Evolutionary conservation across 1,140 invertebrate genomes (phyloP).

Genomic region (Drosophila novamexicana): DNA sequence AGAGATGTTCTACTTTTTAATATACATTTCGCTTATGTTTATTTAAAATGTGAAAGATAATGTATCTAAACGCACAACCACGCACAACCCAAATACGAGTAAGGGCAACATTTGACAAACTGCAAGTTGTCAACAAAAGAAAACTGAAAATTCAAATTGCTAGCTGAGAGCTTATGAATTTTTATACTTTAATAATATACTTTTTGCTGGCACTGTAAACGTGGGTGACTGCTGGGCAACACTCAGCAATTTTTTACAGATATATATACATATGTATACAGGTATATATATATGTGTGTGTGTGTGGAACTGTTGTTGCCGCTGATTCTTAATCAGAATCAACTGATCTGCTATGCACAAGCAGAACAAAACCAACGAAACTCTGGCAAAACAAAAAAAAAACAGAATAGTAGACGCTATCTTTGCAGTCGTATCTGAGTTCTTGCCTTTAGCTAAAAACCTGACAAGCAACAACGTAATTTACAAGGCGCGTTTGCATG

Average conservation of each 20-base stretch:
- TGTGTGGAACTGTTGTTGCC: constrained; percentile 48
- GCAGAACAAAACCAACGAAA: constrained; percentile 27
- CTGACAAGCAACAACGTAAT: constrained; percentile 69
- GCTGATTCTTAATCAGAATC: constrained; percentile 77
- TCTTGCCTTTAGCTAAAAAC: constrained; percentile 58
- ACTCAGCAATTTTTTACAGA: constrained; percentile 9
- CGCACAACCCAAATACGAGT: constrained; percentile 7
- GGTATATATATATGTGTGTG: not conserved
- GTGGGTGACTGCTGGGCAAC: constrained; percentile 1
- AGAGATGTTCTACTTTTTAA: constrained; percentile 25
- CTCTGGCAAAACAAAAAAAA: constrained; percentile 48
- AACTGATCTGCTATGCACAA: constrained; percentile 77
- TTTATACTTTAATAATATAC: constrained; percentile 45
- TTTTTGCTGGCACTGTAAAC: constrained; percentile 18
- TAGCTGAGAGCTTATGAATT: constrained; percentile 59
- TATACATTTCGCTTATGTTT: constrained; percentile 65
- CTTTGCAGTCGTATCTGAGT: constrained; percentile 49
- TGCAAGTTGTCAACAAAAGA: constrained; percentile 49
- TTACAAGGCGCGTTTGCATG: constrained; percentile 77
- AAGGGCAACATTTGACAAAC: constrained; percentile 22
- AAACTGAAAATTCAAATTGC: constrained; percentile 36
- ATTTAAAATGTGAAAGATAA: constrained; percentile 58
- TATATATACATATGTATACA: not conserved
- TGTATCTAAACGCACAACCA: constrained; percentile 7
- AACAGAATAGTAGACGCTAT: constrained; percentile 51